These are phyloP conservation scores for Malurus melanocephalus DNA, from an alignment of 2,113 vertebrate species.

Conservation along the genomic window DNA sequence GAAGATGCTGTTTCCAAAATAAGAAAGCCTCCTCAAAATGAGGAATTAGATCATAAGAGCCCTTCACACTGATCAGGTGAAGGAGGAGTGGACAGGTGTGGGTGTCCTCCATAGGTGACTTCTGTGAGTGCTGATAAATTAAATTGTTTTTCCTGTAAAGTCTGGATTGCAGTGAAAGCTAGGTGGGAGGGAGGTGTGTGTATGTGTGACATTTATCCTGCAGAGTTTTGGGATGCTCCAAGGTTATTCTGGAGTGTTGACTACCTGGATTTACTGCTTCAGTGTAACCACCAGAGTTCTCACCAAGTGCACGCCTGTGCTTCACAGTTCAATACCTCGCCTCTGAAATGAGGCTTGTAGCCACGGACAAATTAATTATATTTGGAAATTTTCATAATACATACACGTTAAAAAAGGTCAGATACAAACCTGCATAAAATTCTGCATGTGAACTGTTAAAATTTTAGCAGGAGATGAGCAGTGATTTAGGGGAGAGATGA, in stretches of 20 bases:
- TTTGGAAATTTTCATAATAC: neutral
- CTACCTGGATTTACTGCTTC: neutral
- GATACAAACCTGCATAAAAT: neutral
- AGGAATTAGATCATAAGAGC: neutral
- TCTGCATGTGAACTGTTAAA: neutral
- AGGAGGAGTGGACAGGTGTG: neutral
- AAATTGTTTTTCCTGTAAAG: neutral
- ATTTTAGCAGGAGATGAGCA: neutral
- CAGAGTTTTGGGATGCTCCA: neutral
- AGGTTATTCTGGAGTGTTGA: neutral
- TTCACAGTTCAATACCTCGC: neutral
- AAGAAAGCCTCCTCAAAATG: neutral
- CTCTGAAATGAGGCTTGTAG: neutral
- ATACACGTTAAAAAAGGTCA: neutral
- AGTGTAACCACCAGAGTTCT: neutral
- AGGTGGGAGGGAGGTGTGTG: neutral
- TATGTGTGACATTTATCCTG: neutral
- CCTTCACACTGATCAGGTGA: neutral
- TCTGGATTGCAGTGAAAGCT: neutral
- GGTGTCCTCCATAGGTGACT: neutral
- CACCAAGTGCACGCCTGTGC: accelerated
- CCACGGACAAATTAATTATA: neutral
- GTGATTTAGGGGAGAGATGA: neutral
- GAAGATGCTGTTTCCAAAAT: neutral
- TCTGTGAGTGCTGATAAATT: neutral